Conservation (phyloP, 2,888 invertebrate species). For the Mimumesa dahlbomi region DNA sequence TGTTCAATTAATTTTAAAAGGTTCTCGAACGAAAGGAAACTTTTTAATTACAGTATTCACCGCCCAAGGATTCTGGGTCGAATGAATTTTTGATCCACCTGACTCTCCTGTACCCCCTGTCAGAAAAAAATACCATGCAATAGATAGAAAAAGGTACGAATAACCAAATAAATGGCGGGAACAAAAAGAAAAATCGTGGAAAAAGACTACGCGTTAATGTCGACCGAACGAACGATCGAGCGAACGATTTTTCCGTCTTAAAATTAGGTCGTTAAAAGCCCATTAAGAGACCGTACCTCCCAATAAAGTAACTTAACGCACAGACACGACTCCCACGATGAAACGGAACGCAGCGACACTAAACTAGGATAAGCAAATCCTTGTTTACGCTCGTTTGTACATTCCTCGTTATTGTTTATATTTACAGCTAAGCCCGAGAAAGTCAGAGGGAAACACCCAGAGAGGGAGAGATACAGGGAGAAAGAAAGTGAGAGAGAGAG, state of each 20-base stretch:
- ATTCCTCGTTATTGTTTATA: constrained; percentile 45
- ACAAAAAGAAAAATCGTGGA: no score
- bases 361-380: constrained; percentile 27
- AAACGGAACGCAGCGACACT: constrained; percentile 9
- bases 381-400: constrained; percentile 30
- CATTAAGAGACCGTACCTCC: neutral
- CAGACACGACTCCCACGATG: no score
- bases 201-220: no score
- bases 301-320: constrained; percentile 1
- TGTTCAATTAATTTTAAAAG: constrained; percentile 49
- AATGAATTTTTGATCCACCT: constrained; percentile 33
- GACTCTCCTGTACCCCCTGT: constrained; percentile 5
- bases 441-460: no score
- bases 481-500: neutral
- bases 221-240: no score
- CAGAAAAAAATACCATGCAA: constrained; percentile 5
- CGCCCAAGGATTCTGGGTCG: constrained; percentile 42
- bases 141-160: no score
- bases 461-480: neutral
- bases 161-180: no score
- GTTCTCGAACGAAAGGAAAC: constrained; percentile 32
- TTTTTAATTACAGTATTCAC: constrained; percentile 50
- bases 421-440: constrained; percentile 16
- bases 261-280: constrained; percentile 12
- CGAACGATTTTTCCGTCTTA: no score